These are phyloP conservation scores for Pandion haliaetus DNA, from an alignment of 2,113 vertebrate species.

Conservation along the genomic window DNA sequence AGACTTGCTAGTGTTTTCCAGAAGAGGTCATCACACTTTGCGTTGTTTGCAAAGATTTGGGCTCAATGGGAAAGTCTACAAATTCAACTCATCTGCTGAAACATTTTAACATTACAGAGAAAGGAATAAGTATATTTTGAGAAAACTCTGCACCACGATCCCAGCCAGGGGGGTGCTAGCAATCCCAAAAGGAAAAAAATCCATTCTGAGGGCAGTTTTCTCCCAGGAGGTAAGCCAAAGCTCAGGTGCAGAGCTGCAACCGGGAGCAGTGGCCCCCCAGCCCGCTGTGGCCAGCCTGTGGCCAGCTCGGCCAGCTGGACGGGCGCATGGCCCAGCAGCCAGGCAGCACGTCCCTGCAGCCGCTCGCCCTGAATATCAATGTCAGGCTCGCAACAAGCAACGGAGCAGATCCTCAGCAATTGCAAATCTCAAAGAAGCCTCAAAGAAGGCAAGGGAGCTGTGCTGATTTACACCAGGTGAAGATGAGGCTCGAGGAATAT, in stretches of 20 bases:
- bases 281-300: background rate
- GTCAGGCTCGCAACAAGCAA: background rate
- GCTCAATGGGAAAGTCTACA: background rate
- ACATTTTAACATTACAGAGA: background rate
- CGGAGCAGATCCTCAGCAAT: background rate
- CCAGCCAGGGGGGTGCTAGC: background rate
- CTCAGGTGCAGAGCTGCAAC: accelerated
- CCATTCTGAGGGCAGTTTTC: background rate
- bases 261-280: background rate
- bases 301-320: background rate
- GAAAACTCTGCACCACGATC: background rate
- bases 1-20: background rate
- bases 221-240: background rate
- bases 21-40: background rate
- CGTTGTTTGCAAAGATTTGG: accelerated
- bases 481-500: background rate
- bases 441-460: background rate
- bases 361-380: background rate
- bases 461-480: background rate
- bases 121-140: background rate
- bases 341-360: background rate
- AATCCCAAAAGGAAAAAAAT: background rate
- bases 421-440: background rate
- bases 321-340: background rate
- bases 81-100: background rate